phyloP scores from a whole-genome alignment of 2,888 invertebrate species.

The Melanostoma mellinum region DNA sequence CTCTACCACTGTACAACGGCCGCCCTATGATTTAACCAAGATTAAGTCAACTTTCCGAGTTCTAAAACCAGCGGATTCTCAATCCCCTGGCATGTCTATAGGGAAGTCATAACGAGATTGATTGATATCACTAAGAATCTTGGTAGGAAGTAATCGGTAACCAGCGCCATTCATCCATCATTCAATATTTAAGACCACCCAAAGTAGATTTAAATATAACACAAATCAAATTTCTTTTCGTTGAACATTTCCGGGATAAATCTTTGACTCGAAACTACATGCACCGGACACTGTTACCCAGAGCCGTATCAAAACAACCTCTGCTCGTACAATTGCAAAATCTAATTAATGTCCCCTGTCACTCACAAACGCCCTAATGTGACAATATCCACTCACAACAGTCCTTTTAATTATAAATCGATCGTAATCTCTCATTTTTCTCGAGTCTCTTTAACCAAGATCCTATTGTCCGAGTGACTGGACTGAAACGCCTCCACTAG shows the following conservation, averaged over 20 bases:
- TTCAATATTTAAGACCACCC: no score
- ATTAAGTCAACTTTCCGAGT: no score
- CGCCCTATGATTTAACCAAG: no score
- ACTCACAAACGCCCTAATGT: slow-evolving; percentile 41
- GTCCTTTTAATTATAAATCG: slow-evolving; percentile 70
- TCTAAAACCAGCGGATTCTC: no score
- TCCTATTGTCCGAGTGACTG: slow-evolving; percentile 56
- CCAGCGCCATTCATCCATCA: no score
- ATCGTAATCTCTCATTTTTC: slow-evolving; percentile 68
- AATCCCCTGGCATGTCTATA: no score
- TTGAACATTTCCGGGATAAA: slow-evolving; percentile 28
- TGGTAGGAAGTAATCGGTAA: no score
- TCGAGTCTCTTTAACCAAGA: slow-evolving; percentile 12
- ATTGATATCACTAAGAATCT: no score
- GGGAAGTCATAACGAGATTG: no score
- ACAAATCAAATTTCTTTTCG: not conserved
- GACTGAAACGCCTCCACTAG: slow-evolving; percentile 48
- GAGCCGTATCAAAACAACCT: not conserved
- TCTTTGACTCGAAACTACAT: slow-evolving; percentile 6
- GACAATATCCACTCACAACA: slow-evolving; percentile 54
- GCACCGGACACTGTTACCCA: slow-evolving; percentile 4
- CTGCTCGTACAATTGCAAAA: slow-evolving; percentile 9
- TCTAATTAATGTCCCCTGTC: slow-evolving; percentile 33
- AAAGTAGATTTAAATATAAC: no score
- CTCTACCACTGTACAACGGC: no score